Evolutionary conservation across 1,140 invertebrate species (phyloP), one percentile per base, ranked within the genome.

Genomic region (Habropoda laboriosa): DNA sequence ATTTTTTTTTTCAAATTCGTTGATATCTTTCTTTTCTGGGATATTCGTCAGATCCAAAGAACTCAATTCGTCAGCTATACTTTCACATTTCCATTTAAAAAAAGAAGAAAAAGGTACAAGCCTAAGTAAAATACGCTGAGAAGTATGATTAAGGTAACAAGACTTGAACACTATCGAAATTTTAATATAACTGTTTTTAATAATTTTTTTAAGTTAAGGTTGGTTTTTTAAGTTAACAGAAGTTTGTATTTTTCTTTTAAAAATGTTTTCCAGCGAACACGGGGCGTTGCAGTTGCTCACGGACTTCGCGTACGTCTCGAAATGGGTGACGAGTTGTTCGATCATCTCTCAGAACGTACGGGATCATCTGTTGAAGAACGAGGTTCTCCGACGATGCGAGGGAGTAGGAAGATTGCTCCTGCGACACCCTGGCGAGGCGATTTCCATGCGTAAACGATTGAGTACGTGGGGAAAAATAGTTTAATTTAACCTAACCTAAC

Each of bases 371-470:
- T 88, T 96, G 55, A 95, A 95, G 77, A 96, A 97, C 87, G 96
- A 97, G 92, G 95, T 96, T 18, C 89, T 96, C 76, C 94, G 95
- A 79, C 94, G 96, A 82, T 97, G 96, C 89, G 96, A 97, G 92
- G 96, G 96, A 0, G 96, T 97, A 5, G 96, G 96, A 2, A 93
- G 95, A 71, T 92, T 97, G 32, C 91, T 97, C 16, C 91, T 97
- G 1, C 94, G 96, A 60, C 95, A 95, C 82, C 96, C 96, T 0
- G 96, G 96, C 2, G 96, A 97, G 88, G 91, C 94, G 8, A 95
- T 96, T 55, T 94, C 95, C 18, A 96, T 96, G 95, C 93, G 93
- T 16, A 95, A 95, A 74, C 89, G 90, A 82, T 87, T 82, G 8
- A 30, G 88, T 87, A 81, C 35, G 74, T 66, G 13, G 45, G 12